Conservation (phyloP, 2,888 invertebrate genomes). For the Sarcophaga carnaria region DNA sequence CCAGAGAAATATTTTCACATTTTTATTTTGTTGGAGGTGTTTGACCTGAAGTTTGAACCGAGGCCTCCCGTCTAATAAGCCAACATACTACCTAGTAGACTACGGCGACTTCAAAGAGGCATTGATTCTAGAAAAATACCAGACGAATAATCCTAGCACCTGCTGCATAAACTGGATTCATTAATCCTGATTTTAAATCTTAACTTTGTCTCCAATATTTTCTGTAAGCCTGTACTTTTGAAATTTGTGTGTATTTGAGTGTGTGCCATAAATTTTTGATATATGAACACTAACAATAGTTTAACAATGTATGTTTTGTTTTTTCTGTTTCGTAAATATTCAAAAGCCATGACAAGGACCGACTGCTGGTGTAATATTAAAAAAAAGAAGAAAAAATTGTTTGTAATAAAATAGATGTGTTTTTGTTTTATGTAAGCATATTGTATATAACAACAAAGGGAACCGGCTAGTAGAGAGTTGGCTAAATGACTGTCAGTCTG, state of each 20-base stretch:
- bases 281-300: slow-evolving; percentile 51
- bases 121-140: too few relatives aligned
- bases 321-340: slow-evolving; percentile 12
- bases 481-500: background rate
- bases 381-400: background rate
- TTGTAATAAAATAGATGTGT: background rate
- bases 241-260: background rate
- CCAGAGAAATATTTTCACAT: too few relatives aligned
- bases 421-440: too few relatives aligned
- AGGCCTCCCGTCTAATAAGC: too few relatives aligned
- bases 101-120: too few relatives aligned
- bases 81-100: too few relatives aligned
- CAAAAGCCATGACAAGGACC: slow-evolving; percentile 44
- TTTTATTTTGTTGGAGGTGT: too few relatives aligned
- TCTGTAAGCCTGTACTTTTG: background rate
- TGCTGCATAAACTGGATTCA: too few relatives aligned
- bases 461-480: background rate
- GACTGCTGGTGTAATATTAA: slow-evolving; percentile 21
- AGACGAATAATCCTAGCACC: too few relatives aligned
- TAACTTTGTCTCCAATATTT: background rate
- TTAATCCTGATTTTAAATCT: background rate
- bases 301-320: background rate
- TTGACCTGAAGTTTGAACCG: too few relatives aligned
- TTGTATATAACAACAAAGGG: too few relatives aligned
- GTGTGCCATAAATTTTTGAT: slow-evolving; percentile 27